Percentiles rank a stretch among this genome's conserved stretches.
phyloP scores from a whole-genome alignment of 1,140 invertebrate species.

The Drosophila leontia region DNA sequence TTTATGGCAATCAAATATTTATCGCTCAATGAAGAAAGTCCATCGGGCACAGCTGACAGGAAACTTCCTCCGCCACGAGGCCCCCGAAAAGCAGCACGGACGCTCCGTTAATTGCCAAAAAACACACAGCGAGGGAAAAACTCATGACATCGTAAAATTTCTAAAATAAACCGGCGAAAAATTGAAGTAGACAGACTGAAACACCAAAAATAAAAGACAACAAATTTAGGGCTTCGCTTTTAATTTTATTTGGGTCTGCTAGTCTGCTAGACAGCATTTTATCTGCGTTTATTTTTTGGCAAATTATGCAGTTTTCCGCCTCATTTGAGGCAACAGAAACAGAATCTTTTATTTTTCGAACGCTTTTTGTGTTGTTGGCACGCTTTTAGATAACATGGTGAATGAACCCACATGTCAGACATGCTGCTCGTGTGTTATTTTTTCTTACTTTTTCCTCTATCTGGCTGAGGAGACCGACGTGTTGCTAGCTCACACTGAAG shows the following conservation, averaged over 20 bases:
- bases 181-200: constrained; percentile 57
- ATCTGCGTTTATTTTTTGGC: constrained; percentile 39
- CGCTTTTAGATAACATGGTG: constrained; percentile 74
- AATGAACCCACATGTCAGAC: constrained; percentile 73
- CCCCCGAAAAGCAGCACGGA: constrained; percentile 20
- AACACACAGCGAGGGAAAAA: constrained; percentile 20
- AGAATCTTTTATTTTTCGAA: constrained; percentile 29
- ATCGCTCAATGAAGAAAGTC: constrained; percentile 58
- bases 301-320: constrained; percentile 53
- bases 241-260: constrained; percentile 34
- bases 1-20: constrained; percentile 68
- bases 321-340: constrained; percentile 55
- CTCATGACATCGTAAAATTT: constrained; percentile 68
- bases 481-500: constrained; percentile 37
- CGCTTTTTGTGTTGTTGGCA: constrained; percentile 50
- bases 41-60: constrained; percentile 41
- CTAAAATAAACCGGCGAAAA: constrained; percentile 70
- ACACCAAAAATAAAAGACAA: constrained; percentile 57
- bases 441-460: constrained; percentile 32
- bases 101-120: constrained; percentile 55
- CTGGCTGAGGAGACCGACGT: constrained; percentile 15
- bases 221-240: constrained; percentile 34
- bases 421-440: constrained; percentile 41
- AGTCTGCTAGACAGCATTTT: constrained; percentile 39
- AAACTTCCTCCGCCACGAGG: constrained; percentile 18